Percentiles rank a stretch among this genome's conserved stretches.
phyloP scores from a whole-genome alignment of 1,140 invertebrate species.

The Eumaeus atala region DNA sequence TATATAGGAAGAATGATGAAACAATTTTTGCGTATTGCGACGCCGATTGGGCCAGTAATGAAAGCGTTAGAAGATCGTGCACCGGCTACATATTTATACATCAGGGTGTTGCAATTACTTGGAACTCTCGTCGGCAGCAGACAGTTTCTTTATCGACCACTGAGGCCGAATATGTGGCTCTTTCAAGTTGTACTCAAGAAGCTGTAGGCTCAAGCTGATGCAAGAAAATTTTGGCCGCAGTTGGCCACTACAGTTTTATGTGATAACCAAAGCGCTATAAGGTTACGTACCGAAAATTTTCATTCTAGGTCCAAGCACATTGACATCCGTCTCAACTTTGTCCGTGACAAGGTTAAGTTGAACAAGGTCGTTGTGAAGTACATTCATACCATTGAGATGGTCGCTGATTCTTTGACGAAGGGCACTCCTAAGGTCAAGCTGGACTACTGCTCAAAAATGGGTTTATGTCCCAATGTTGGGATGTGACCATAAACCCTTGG shows the following conservation, averaged over 20 bases:
- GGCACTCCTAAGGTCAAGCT: slow-evolving; percentile 25
- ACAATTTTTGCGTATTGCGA: no score
- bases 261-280: no score
- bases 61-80: slow-evolving; percentile 26
- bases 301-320: slow-evolving; percentile 29
- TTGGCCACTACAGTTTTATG: no score
- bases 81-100: slow-evolving; percentile 28
- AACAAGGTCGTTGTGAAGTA: slow-evolving; percentile 25
- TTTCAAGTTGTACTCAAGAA: slow-evolving; percentile 24
- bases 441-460: slow-evolving; percentile 27
- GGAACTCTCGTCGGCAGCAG: slow-evolving; percentile 29
- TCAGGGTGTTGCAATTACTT: slow-evolving; percentile 25
- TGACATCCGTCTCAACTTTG: slow-evolving; percentile 29
- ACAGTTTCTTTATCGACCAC: slow-evolving; percentile 30
- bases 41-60: no score
- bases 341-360: slow-evolving; percentile 29
- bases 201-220: slow-evolving; percentile 23
- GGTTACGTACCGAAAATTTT: slow-evolving; percentile 30
- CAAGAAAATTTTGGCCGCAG: slow-evolving; percentile 25
- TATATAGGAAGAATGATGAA: no score
- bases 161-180: slow-evolving; percentile 28
- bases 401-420: slow-evolving; percentile 30
- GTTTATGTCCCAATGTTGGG: slow-evolving; percentile 29
- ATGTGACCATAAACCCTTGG: no score
- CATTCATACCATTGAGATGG: slow-evolving; percentile 25